phyloP scores from a whole-genome alignment of 2,888 invertebrate species.

The Aphidius colemani region DNA sequence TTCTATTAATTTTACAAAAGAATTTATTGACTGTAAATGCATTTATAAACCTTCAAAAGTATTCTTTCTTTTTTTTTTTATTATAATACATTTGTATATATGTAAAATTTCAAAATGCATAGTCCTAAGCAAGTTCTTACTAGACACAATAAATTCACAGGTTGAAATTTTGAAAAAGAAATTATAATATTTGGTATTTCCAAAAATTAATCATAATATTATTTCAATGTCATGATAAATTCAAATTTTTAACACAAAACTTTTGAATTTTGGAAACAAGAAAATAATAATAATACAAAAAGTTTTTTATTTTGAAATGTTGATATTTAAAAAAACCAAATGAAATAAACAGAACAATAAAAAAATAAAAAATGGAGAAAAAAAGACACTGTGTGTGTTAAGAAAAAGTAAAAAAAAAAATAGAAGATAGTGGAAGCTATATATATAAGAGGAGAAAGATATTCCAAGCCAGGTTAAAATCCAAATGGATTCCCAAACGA shows the following conservation, averaged over 20 bases:
- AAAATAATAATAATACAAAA: background rate
- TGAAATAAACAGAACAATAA: background rate
- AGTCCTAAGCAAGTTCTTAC: too few relatives aligned
- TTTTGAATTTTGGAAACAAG: background rate
- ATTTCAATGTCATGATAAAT: too few relatives aligned
- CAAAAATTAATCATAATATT: background rate
- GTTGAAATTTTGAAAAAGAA: constrained; percentile 25
- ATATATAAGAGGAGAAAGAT: constrained; percentile 1
- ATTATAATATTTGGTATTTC: background rate
- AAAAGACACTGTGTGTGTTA: background rate
- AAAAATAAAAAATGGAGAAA: background rate
- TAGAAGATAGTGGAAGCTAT: background rate
- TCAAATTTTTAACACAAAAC: too few relatives aligned
- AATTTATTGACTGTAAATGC: background rate
- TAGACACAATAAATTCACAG: too few relatives aligned
- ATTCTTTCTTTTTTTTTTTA: background rate
- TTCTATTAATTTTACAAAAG: constrained; percentile 8
- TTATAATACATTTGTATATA: background rate
- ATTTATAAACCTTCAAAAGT: background rate
- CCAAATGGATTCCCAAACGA: constrained; percentile 28
- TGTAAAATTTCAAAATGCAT: background rate
- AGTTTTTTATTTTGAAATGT: too few relatives aligned
- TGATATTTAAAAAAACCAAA: too few relatives aligned
- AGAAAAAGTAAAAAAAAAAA: background rate
- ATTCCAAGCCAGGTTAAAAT: constrained; percentile 12